phyloP scores from a whole-genome alignment of 2,113 vertebrate species.

The Calypte anna region DNA sequence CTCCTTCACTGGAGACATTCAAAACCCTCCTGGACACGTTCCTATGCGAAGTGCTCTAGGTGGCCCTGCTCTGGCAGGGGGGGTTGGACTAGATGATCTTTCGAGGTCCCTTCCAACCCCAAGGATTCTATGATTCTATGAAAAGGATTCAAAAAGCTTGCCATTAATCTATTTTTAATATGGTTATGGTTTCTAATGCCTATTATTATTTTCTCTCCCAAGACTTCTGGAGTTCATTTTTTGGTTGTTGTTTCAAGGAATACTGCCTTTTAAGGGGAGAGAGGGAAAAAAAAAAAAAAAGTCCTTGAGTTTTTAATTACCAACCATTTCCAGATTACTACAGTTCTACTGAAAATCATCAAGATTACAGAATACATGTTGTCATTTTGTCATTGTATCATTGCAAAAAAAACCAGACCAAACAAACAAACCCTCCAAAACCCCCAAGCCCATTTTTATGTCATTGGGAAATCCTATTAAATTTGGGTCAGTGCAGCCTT shows the following conservation, averaged over 20 bases:
- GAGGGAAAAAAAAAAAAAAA: neutral
- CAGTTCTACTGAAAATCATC: neutral
- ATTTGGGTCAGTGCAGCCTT: neutral
- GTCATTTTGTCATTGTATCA: neutral
- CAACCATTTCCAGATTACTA: neutral
- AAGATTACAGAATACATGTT: neutral
- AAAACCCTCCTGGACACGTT: too few species aligned
- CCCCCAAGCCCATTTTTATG: neutral
- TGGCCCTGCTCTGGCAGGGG: too few species aligned
- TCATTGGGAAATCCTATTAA: neutral
- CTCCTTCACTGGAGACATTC: too few species aligned
- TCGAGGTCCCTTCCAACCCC: too few species aligned
- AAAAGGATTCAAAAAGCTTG: neutral
- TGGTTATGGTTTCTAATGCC: neutral
- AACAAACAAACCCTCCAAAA: neutral
- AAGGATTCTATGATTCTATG: too few species aligned
- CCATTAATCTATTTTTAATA: neutral
- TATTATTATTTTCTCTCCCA: neutral
- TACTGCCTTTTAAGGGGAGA: neutral
- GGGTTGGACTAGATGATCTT: too few species aligned
- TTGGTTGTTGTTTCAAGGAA: neutral
- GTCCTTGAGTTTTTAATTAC: neutral
- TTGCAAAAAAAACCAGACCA: neutral
- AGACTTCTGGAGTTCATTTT: neutral
- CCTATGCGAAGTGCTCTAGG: too few species aligned